Percentiles rank a stretch among this genome's conserved stretches.
phyloP scores from a whole-genome alignment of 1,140 invertebrate genomes.

The Lutraria rhynchaena region DNA sequence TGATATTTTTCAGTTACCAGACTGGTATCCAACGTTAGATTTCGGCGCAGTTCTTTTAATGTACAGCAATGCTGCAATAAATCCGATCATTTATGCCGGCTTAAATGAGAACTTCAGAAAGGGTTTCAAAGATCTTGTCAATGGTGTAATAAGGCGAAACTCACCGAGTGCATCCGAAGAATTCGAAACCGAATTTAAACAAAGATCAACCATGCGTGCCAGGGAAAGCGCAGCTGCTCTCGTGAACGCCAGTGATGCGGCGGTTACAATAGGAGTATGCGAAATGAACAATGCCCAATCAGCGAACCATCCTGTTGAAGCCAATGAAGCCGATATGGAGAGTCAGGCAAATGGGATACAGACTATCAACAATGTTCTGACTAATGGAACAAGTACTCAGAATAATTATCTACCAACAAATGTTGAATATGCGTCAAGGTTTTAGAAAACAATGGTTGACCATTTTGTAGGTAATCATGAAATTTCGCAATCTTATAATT shows the following conservation, averaged over 20 bases:
- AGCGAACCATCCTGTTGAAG: no score
- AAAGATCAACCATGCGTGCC: conserved; percentile 23
- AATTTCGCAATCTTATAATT: no score
- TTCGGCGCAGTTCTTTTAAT: conserved; percentile 83
- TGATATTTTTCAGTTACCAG: conserved; percentile 79
- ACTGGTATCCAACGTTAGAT: conserved; percentile 82
- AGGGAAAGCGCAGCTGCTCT: background rate
- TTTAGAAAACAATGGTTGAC: no score
- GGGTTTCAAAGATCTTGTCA: conserved; percentile 69
- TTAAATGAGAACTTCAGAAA: conserved; percentile 82
- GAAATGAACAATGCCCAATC: no score
- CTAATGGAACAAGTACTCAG: no score
- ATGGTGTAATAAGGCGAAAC: conserved; percentile 25
- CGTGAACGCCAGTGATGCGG: background rate
- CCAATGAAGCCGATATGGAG: no score
- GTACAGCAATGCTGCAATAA: conserved; percentile 83
- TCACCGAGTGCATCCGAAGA: conserved; percentile 41
- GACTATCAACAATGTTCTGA: no score
- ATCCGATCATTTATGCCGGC: conserved; percentile 84
- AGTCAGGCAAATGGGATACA: no score
- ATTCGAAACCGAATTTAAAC: conserved; percentile 49
- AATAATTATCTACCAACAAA: no score
- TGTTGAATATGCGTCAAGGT: no score
- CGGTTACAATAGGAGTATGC: no score
- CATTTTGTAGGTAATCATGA: no score